Percentiles rank a stretch among this genome's conserved stretches.
phyloP scores from a whole-genome alignment of 2,113 vertebrate genomes.

The Myiagra hebetior region DNA sequence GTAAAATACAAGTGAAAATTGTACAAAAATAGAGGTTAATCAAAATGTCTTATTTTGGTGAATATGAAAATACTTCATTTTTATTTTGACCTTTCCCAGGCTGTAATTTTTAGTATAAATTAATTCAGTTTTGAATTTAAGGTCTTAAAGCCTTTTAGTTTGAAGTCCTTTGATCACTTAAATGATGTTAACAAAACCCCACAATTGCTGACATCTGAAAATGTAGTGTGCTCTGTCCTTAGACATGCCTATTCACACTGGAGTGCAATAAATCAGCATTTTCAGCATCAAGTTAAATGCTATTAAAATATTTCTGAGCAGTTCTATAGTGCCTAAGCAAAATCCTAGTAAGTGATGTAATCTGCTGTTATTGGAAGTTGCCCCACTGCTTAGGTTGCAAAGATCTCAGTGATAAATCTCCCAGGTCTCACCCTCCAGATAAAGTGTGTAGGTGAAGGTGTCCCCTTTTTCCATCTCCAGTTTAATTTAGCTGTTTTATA shows the following conservation, averaged over 20 bases:
- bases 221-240: not conserved
- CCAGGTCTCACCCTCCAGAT: not conserved
- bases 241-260: not conserved
- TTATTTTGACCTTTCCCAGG: not conserved
- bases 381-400: not conserved
- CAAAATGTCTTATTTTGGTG: not conserved
- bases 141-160: not conserved
- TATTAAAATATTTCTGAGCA: not conserved
- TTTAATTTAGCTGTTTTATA: not conserved
- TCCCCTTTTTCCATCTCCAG: not conserved
- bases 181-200: not conserved
- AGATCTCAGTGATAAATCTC: not conserved
- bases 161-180: not conserved
- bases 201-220: not conserved
- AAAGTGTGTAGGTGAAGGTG: not conserved
- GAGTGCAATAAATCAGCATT: not conserved
- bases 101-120: not conserved
- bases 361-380: not conserved
- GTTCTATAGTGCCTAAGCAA: not conserved
- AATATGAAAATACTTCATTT: not conserved
- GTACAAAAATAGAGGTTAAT: not conserved
- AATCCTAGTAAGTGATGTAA: not conserved
- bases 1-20: not conserved
- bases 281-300: conserved; percentile 1
- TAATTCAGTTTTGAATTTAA: not conserved